A percentile compares a stretch with the other conserved stretches of the same genome.
Evolutionary conservation across 2,113 vertebrate genomes (phyloP).

Genomic region (Tautogolabrus adspersus): DNA sequence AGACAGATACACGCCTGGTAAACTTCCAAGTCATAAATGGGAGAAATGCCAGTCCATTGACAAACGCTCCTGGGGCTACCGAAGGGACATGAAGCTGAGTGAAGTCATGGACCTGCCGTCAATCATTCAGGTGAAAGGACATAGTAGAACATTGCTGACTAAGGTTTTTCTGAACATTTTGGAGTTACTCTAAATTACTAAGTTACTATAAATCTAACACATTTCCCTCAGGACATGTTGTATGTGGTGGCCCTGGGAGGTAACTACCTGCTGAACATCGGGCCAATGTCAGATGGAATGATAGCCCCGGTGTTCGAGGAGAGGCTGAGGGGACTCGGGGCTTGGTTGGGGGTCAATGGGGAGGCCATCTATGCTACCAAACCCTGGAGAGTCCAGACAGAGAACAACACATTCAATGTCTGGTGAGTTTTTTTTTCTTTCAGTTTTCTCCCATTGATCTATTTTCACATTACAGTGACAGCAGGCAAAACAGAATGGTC

Average conservation of each 20-base stretch:
- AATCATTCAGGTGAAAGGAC: conserved; percentile 84
- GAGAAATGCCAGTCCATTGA: conserved; percentile 92
- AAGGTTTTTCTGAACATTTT: neutral
- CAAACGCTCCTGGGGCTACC: conserved; percentile 89
- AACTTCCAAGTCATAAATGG: conserved; percentile 88
- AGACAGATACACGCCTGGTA: conserved; percentile 86
- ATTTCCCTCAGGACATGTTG: conserved; percentile 84
- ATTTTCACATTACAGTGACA: neutral
- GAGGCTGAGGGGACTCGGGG: conserved; percentile 86
- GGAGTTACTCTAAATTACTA: neutral
- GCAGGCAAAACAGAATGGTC: neutral
- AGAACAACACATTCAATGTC: conserved; percentile 76
- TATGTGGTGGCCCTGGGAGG: conserved; percentile 88
- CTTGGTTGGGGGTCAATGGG: conserved; percentile 88
- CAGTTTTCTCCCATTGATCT: neutral
- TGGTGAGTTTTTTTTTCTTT: conserved; percentile 80
- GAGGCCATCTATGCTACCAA: conserved; percentile 89
- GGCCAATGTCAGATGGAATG: conserved; percentile 88
- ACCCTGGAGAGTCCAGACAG: conserved; percentile 88
- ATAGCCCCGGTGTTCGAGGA: conserved; percentile 90
- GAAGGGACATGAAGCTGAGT: conserved; percentile 82
- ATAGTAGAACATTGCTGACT: neutral
- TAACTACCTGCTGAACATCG: conserved; percentile 92
- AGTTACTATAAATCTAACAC: neutral
- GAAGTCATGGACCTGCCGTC: conserved; percentile 78